Evolutionary conservation across 2,113 vertebrate species (phyloP), one percentile per base, ranked within the genome.

Genomic region (Microtus richardsoni): DNA sequence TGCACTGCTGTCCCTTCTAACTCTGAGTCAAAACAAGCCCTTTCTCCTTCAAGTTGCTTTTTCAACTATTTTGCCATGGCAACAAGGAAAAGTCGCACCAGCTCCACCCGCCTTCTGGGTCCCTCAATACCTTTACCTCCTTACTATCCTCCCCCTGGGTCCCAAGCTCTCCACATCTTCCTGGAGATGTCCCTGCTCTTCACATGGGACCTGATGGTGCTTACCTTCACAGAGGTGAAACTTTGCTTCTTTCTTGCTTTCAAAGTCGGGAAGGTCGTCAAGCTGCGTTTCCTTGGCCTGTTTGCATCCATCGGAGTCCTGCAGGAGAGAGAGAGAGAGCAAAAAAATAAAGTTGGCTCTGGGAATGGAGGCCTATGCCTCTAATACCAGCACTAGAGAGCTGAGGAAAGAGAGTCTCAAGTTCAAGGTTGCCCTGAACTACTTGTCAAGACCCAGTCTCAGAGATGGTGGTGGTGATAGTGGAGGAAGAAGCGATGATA

Each of bases 231-330:
- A 30, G 96, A 91, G 5, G 66, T 68, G 73, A 91, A 75, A 70
- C 80, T 91, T 88, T 96, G 41, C 62, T 91, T 92, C 95, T 97
- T 98, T 84, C 80, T 92, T 36, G 22, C 17, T 90, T 97, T 97
- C 75, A 91, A 16, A 94, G 33, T 64, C 0, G 82, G 92, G 66
- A 78, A 98, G 93, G 88, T 91, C 0, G 54, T 88, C 64, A 92
- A 85, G 91, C 74, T 97, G 30, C 21, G 33, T 95, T 91, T 96
- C 91, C 68, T 93, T 74, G 77, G 0, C 4, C 96, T 98, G 96
- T 97, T 97, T 91, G 95, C 47, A 80, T 98, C 97, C 97, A 97
- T 95, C 83, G 88, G 80, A 88, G 85, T 98, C 66, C 97, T 98
- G 66, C 30, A 47, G 30, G 41, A 66, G 60, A 66, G 22, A 36